Conservation (phyloP, 2,888 invertebrate genomes). For the Andrena bucephala region DNA sequence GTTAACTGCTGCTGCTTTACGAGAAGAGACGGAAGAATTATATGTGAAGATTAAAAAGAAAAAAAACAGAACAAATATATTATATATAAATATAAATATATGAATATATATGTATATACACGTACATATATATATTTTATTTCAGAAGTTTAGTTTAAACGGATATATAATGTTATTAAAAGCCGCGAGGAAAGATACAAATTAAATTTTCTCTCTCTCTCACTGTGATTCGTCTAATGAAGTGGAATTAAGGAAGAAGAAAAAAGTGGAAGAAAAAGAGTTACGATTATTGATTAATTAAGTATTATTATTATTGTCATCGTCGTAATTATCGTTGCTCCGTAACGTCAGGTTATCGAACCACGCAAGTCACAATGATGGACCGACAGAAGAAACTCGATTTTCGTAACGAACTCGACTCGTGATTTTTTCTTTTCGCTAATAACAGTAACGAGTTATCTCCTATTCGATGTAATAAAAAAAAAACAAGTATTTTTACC, state of each 20-base stretch:
- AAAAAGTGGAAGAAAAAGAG: slow-evolving; percentile 38
- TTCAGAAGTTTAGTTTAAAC: slow-evolving; percentile 78
- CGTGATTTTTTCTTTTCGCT: slow-evolving; percentile 77
- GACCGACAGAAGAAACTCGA: slow-evolving; percentile 57
- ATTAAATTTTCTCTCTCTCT: slow-evolving; percentile 76
- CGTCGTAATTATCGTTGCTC: slow-evolving; percentile 52
- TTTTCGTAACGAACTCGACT: slow-evolving; percentile 69
- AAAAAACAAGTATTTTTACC: slow-evolving; percentile 76
- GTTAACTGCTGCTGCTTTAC: slow-evolving; percentile 79
- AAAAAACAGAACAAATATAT: slow-evolving; percentile 54
- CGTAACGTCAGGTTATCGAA: slow-evolving; percentile 57
- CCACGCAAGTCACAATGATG: slow-evolving; percentile 60
- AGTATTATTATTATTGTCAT: slow-evolving; percentile 64
- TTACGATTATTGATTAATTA: slow-evolving; percentile 63
- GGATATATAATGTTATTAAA: slow-evolving; percentile 67
- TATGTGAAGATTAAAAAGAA: slow-evolving; percentile 46
- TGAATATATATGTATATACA: slow-evolving; percentile 65
- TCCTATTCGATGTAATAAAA: slow-evolving; percentile 75
- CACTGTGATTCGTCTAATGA: slow-evolving; percentile 79
- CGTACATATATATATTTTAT: slow-evolving; percentile 78
- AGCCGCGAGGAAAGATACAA: slow-evolving; percentile 69
- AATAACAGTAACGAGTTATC: slow-evolving; percentile 75
- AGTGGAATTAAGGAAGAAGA: slow-evolving; percentile 18
- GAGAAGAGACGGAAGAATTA: slow-evolving; percentile 65
- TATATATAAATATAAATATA: slow-evolving; percentile 61